Conservation (phyloP, 1,140 invertebrate species). For the Copidosoma floridanum region DNA sequence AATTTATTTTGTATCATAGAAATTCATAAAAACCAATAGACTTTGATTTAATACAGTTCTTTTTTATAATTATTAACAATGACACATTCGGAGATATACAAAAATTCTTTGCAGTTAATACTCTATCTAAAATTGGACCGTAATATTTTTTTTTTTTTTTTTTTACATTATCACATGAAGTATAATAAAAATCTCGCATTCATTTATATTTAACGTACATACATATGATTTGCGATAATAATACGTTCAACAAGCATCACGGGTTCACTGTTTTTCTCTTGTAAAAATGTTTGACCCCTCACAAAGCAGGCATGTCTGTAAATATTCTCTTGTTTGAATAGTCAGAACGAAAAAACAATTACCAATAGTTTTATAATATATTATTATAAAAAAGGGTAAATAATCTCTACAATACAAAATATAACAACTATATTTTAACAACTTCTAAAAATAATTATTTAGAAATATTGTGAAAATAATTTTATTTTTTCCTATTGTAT, state of each 20-base stretch:
- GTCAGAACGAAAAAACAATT: neutral
- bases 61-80: conserved; percentile 23
- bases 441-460: too few relatives aligned
- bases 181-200: conserved; percentile 42
- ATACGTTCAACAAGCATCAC: conserved; percentile 17
- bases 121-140: conserved; percentile 37
- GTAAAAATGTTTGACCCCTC: conserved; percentile 11
- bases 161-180: conserved; percentile 48
- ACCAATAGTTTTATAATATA: conserved; percentile 18
- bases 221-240: conserved; percentile 33
- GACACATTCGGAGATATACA: conserved; percentile 31
- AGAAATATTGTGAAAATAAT: too few relatives aligned
- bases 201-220: conserved; percentile 34
- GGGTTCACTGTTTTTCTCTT: neutral
- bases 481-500: too few relatives aligned
- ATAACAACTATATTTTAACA: too few relatives aligned
- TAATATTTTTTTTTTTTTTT: conserved; percentile 35
- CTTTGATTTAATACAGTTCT: too few relatives aligned
- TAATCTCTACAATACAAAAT: conserved; percentile 15
- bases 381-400: conserved; percentile 7
- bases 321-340: too few relatives aligned
- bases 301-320: conserved; percentile 16
- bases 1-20: conserved; percentile 8
- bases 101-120: conserved; percentile 33
- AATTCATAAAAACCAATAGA: neutral